Conservation (phyloP, 1,140 invertebrate genomes). For the Heliconius hermathena region DNA sequence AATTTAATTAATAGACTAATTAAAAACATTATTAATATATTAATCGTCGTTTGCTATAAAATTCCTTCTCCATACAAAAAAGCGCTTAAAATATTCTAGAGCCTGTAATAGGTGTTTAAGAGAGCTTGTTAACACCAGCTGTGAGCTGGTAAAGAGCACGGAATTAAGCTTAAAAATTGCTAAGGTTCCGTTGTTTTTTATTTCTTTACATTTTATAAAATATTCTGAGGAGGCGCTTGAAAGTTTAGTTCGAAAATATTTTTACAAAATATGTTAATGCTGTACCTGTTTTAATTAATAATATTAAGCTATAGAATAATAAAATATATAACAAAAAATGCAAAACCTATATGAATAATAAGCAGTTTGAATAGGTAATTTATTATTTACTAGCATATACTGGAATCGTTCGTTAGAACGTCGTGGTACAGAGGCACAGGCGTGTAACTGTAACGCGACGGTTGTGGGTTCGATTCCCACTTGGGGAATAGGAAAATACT, state of each 20-base stretch:
- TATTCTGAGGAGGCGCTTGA: background rate
- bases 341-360: no score
- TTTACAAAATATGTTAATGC: background rate
- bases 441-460: no score
- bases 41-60: background rate
- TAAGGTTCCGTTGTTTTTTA: background rate
- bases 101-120: background rate
- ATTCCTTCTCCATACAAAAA: background rate
- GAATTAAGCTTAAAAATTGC: conserved; percentile 20
- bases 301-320: background rate
- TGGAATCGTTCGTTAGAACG: no score
- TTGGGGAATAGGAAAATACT: no score
- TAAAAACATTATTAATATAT: no score
- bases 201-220: background rate
- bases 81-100: background rate
- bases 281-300: background rate
- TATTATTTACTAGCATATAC: no score
- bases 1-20: background rate
- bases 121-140: conserved; percentile 17
- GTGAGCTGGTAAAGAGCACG: conserved; percentile 1
- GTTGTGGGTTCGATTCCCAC: no score
- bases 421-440: no score
- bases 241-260: background rate
- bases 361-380: background rate
- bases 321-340: no score